Percentiles rank a stretch among this genome's conserved stretches.
Conservation (phyloP, 2,888 invertebrate genomes). For the Tromatobia lineatoria region DNA sequence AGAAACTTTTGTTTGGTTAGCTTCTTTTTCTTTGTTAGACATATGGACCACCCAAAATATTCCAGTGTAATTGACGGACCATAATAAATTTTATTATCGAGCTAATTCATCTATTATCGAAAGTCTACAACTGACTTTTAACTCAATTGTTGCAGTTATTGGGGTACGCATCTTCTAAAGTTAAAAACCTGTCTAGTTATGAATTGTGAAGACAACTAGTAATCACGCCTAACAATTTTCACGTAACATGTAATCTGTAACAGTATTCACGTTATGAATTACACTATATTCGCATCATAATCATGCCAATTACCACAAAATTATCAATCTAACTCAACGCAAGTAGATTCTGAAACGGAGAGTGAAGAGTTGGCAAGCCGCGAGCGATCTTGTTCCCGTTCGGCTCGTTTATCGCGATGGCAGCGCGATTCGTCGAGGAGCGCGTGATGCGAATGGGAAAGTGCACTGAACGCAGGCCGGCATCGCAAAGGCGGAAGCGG, state of each 20-base stretch:
- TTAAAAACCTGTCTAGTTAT: not conserved
- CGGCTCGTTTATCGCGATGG: constrained; percentile 56
- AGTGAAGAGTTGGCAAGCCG: constrained; percentile 46
- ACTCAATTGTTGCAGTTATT: not conserved
- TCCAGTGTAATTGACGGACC: not conserved
- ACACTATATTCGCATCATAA: not conserved
- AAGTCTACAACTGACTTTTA: not conserved
- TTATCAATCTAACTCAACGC: not conserved
- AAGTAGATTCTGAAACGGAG: constrained; percentile 49
- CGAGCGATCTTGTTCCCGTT: constrained; percentile 31
- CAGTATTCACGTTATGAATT: not conserved
- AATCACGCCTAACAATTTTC: not conserved
- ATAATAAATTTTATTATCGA: not conserved
- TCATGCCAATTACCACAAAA: not conserved
- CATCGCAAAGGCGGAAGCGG: constrained; percentile 63
- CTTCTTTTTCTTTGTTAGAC: too few relatives aligned
- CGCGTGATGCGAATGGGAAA: constrained; percentile 66
- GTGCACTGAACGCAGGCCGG: constrained; percentile 39
- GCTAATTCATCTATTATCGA: not conserved
- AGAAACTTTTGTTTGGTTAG: too few relatives aligned
- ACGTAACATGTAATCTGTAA: constrained; percentile 9
- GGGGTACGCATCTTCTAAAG: not conserved
- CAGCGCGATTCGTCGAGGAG: constrained; percentile 35
- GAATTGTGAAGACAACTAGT: not conserved
- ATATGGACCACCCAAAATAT: not conserved